phyloP scores from a whole-genome alignment of 1,140 invertebrate genomes.

The Pteromalus puparum region DNA sequence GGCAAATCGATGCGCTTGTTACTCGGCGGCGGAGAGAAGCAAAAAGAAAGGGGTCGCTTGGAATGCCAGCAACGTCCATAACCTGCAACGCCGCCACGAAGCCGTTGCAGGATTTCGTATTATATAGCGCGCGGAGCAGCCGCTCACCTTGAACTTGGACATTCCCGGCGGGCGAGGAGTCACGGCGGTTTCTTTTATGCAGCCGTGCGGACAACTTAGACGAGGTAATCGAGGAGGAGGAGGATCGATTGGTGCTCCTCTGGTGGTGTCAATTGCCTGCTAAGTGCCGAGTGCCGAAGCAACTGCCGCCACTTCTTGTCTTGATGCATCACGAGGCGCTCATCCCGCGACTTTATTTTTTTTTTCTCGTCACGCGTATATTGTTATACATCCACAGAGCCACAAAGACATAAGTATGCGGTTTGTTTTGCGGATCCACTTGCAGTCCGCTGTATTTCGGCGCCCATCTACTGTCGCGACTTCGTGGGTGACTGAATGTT shows the following conservation, averaged over 20 bases:
- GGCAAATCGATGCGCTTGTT: constrained; percentile 21
- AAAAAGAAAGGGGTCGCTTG: background rate
- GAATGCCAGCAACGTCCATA: constrained; percentile 2
- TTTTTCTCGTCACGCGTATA: no score
- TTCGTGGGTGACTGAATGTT: background rate
- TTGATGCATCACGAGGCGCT: background rate
- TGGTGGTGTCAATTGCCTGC: constrained; percentile 4
- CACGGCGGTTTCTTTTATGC: background rate
- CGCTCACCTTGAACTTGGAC: constrained; percentile 32
- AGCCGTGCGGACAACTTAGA: background rate
- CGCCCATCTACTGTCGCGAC: background rate
- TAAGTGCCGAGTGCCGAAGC: background rate
- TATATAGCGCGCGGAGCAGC: no score
- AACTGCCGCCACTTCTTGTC: constrained; percentile 5
- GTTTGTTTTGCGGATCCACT: no score
- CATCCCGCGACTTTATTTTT: no score
- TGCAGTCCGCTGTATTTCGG: no score
- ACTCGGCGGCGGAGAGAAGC: background rate
- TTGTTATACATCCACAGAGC: no score
- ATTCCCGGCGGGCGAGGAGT: constrained; percentile 17
- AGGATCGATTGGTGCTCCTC: background rate
- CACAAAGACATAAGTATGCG: no score
- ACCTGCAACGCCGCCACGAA: background rate
- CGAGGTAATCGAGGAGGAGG: no score
- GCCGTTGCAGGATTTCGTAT: background rate